A percentile compares a stretch with the other conserved stretches of the same genome.
Evolutionary conservation across 1,140 invertebrate species (phyloP).

Genomic region (Campoletis sonorensis): DNA sequence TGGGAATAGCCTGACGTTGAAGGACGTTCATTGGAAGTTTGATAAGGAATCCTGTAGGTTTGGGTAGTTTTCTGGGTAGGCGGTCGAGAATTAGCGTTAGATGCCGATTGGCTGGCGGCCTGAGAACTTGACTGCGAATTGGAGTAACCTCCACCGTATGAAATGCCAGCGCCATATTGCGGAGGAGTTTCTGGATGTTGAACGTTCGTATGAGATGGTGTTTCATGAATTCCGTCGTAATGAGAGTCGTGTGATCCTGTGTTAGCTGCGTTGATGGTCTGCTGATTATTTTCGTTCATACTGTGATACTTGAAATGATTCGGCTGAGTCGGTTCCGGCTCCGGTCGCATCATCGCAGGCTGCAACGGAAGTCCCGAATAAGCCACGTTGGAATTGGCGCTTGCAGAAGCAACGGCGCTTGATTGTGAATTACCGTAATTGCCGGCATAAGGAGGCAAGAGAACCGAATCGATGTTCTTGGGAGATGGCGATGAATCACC

Average conservation of each 20-base stretch:
- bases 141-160: not conserved
- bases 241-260: not conserved
- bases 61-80: not conserved
- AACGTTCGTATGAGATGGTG: not conserved
- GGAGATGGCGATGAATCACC: not conserved
- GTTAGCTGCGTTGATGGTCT: not conserved
- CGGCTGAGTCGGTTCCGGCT: not conserved
- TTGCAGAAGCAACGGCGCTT: not conserved
- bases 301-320: not conserved
- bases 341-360: not conserved
- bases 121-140: conserved; percentile 29
- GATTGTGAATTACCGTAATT: conserved; percentile 15
- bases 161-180: not conserved
- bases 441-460: not conserved
- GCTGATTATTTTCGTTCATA: conserved; percentile 16
- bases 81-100: not conserved
- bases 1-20: not conserved
- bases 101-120: conserved; percentile 6
- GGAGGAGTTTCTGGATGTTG: not conserved
- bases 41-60: conserved; percentile 7
- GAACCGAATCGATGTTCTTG: not conserved
- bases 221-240: not conserved
- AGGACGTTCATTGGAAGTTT: not conserved
- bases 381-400: not conserved
- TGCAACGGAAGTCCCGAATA: conserved; percentile 7